Evolutionary conservation across 2,888 invertebrate genomes (phyloP), one percentile per base, ranked within the genome.

Genomic region (Asteroscopus sphinx): DNA sequence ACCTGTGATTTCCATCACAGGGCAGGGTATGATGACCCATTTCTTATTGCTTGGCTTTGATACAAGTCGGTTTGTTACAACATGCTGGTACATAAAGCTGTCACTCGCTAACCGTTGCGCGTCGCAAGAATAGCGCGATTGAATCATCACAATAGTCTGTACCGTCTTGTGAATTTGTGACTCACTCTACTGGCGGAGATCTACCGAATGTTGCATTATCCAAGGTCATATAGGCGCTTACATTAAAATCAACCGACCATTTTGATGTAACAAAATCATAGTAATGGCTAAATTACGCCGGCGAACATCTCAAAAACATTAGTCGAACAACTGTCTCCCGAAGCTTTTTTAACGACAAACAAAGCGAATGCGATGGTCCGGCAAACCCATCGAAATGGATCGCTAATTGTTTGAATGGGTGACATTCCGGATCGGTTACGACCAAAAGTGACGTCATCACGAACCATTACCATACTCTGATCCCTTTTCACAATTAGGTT

Each of bases 391-490:
- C 66, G 65, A 72, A 79, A 76, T 76, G 73, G 73, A 77, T 77
- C 67, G 55, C 51, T 61, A 64, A 69, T 79, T 80, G 75, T 79
- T 77, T 80, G 70, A 72, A 77, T 76, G 72, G 72, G 74, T 69
- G 73, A 68, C 78, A 80, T 81, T 80, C 70, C 62, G 75, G 74
- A 76, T 77, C 71, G 68, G 72, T 77, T 77, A 69, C 72, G 64
- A 67, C 64, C 67, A 64, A 62, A 73, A 64, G 58, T 82, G 80
- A 76, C 73, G 75, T 83, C 79, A 80, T 66, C 68, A 37, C 61
- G 65, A 53, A 63, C 62, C 63, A 73, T 80, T 76, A 59, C 41
- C 47, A 42, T 26, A 60, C 60, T 59, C 55, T 61, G 57, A 55
- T 48, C 57, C 61, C 66, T 61, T 44, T 55, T 51, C 53, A 61